A percentile compares a stretch with the other conserved stretches of the same genome.
Conservation (phyloP, 2,797 vertebrate species). For the Gallinago stenura region DNA sequence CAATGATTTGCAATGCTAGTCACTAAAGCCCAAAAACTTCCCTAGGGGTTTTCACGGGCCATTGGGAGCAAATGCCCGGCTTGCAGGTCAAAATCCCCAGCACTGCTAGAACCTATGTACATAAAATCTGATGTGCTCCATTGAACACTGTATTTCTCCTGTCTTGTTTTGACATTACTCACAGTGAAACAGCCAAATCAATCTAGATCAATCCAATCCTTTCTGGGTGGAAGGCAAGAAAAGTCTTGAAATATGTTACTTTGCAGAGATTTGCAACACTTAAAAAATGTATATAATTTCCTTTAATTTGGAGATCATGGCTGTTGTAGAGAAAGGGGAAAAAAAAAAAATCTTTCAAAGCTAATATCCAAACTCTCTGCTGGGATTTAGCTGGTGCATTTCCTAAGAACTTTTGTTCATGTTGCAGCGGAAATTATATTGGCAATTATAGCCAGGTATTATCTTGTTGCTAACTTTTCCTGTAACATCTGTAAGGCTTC, state of each 20-base stretch:
- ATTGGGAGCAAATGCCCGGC: slow-evolving; percentile 66
- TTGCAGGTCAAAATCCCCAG: slow-evolving; percentile 62
- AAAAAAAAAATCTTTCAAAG: neutral
- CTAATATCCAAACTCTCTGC: neutral
- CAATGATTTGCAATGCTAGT: neutral
- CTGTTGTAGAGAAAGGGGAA: neutral
- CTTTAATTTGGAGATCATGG: neutral
- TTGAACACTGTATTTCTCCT: slow-evolving; percentile 51
- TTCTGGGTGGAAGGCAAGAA: neutral
- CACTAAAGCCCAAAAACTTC: slow-evolving; percentile 35
- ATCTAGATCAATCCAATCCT: slow-evolving; percentile 33
- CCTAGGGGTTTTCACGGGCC: slow-evolving; percentile 55
- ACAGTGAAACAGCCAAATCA: slow-evolving; percentile 51
- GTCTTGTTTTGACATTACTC: slow-evolving; percentile 65
- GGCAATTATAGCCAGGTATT: neutral
- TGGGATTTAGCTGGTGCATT: neutral
- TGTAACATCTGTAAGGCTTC: neutral
- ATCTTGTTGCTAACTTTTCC: neutral
- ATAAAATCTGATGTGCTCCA: slow-evolving; percentile 59
- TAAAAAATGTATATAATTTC: neutral
- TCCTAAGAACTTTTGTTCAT: neutral
- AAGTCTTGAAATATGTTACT: neutral
- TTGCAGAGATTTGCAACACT: neutral
- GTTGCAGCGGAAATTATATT: neutral
- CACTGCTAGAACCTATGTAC: slow-evolving; percentile 51